Evolutionary conservation across 2,888 invertebrate genomes (phyloP), one percentile per base, ranked within the genome.

Genomic region (Calephelis perditalis): DNA sequence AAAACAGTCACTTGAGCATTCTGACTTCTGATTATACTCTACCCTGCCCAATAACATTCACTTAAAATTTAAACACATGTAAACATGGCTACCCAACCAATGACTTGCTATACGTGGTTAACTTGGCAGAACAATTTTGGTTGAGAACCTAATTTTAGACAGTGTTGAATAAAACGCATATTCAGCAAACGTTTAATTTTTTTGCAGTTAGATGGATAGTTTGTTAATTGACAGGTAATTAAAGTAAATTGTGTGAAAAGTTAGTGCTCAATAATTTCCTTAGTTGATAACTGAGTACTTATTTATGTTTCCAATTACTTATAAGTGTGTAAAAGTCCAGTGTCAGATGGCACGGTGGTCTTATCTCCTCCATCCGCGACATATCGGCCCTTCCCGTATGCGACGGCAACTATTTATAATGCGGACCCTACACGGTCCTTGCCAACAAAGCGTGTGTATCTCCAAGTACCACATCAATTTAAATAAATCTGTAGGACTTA

Each of bases 391-490:
- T 63, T 66, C 66, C 63, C 47, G 43, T 52, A 57, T 43, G 57
- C 60, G 63, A 65, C 65, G 62, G 58, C 40, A 37, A 44, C 67
- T 64, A 70, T 70, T 68, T 67, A 63, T 68, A 65, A 63, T 60
- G 57, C 7, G 57, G 65, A 65, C 64, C 68, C 67, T 61, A 67
- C 69, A 65, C 63, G 66, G 65, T 49, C 62, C 58, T 60, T 60
- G 63, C 56, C 62, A 58, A 62, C 62, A 63, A 65, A 66, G 64
- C 58, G 62, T 62, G 57, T 62, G 67, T 56, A 59, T 56, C 45
- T 52, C 10, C 56, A 47, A 65, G 65, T 62, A 65, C 62, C 64
- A 62, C 65, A 70, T 70, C 63, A 68, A 70, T 70, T 65, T 58
- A 9, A 55, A 37, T 54, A 59, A 54, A 26, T 11, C 44, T 59